Conservation (phyloP, 2,888 invertebrate species). For the Apocheima hispidaria region DNA sequence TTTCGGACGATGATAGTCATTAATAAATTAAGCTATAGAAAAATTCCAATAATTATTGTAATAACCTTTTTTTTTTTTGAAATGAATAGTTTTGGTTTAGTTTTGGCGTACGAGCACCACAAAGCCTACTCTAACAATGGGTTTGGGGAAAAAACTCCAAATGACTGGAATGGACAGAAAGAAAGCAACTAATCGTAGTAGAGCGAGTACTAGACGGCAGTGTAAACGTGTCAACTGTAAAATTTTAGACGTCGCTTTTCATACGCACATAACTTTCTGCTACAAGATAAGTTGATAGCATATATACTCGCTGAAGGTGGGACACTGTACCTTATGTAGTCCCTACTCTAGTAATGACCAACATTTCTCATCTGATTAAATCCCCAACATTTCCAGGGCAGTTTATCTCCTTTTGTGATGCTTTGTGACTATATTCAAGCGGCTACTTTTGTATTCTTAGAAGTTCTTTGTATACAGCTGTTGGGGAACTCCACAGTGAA, state of each 20-base stretch:
- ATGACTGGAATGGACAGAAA: too few relatives aligned
- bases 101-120: too few relatives aligned
- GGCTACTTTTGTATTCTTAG: conserved; percentile 19
- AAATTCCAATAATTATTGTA: too few relatives aligned
- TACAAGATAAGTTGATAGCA: not conserved
- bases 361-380: conserved; percentile 45
- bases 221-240: not conserved
- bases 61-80: too few relatives aligned
- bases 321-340: not conserved
- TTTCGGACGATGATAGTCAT: too few relatives aligned
- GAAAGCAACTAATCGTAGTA: too few relatives aligned
- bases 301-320: not conserved
- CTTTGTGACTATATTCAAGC: conserved; percentile 2
- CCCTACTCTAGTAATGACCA: conserved; percentile 24
- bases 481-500: not conserved
- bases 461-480: conserved; percentile 10
- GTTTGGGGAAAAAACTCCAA: too few relatives aligned
- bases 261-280: not conserved
- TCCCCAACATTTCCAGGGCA: conserved; percentile 21
- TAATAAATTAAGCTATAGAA: too few relatives aligned
- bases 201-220: too few relatives aligned
- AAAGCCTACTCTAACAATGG: too few relatives aligned
- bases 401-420: conserved; percentile 37
- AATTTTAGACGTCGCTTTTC: not conserved
- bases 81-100: too few relatives aligned